Evolutionary conservation across 2,797 vertebrate genomes (phyloP), one percentile per base, ranked within the genome.

Genomic region (Pempheris klunzingeri): DNA sequence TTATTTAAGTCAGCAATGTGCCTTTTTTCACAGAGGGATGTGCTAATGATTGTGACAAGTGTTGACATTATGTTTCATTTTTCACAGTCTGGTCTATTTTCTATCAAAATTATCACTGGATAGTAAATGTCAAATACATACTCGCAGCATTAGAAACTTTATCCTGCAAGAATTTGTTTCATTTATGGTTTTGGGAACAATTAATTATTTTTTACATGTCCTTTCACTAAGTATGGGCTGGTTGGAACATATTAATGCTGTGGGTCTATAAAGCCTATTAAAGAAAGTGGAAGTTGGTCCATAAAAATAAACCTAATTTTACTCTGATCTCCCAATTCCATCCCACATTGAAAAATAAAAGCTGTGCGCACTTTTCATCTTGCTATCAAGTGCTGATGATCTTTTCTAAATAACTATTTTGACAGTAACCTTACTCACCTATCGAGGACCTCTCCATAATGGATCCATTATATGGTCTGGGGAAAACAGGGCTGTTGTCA

Each of bases 401-500:
- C 7, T 46, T 41, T 53, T 0, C 38, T 4, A 36, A 5, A 22
- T 26, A 3, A 3, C 1, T 22, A 5, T 7, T 54, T 49, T 30
- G 9, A 44, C 20, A 32, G 3, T 26, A 20, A 28, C 13, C 4
- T 13, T n/a, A 52, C 90, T 74, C 50, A 96, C 95, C 95, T 71
- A 41, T 64, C 0, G 0, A 0, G 13, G 94, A 92, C 54, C 93
- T 90, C 63, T 96, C 95, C 54, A n/a, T 58, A 7, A 96, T 81
- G 14, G 88, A 92, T 38, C 84, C 93, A 8, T 85, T 92, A 49
- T 74, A 90, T 0, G 39, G 15, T 52, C 12, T 38, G 0, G 84
- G 39, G 71, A 96, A 96, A 60, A 90, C 82, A 0, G 95, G 95
- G 0, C 0, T 43, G 84, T 95, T 91, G 84, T 96, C 95, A 13